These are phyloP conservation scores for Fulica atra DNA, from an alignment of 2,113 vertebrate species.

Conservation along the genomic window DNA sequence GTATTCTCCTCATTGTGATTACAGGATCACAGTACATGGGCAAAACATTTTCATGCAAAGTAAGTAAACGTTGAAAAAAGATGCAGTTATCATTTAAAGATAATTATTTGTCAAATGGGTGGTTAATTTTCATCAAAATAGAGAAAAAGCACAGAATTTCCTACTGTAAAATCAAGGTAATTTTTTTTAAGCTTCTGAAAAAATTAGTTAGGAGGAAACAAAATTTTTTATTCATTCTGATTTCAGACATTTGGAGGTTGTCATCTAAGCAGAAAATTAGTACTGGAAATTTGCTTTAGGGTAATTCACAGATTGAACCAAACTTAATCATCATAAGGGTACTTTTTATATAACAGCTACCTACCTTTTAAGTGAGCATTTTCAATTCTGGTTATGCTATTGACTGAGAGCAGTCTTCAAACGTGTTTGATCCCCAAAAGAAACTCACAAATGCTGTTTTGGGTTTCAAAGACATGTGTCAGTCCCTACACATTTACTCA, in stretches of 20 bases:
- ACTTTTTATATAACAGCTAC: neutral
- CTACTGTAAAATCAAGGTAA: neutral
- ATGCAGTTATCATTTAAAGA: neutral
- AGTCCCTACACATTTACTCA: fast-evolving
- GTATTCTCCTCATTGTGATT: neutral
- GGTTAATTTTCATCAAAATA: neutral
- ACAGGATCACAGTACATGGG: neutral
- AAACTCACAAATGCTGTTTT: neutral
- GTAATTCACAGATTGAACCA: neutral
- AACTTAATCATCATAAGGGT: neutral
- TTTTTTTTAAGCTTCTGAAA: neutral
- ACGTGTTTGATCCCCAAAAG: neutral
- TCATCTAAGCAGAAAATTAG: neutral
- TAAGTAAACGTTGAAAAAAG: neutral
- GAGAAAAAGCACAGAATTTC: neutral
- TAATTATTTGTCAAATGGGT: neutral
- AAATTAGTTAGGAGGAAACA: neutral
- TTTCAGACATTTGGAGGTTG: neutral
- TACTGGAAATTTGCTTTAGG: neutral
- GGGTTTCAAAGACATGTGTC: neutral
- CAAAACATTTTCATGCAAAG: neutral
- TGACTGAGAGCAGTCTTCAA: neutral
- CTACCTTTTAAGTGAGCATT: neutral
- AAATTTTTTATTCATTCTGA: neutral
- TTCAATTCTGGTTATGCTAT: neutral